phyloP scores from a whole-genome alignment of 2,113 vertebrate genomes.

The Marmota flaviventris region DNA sequence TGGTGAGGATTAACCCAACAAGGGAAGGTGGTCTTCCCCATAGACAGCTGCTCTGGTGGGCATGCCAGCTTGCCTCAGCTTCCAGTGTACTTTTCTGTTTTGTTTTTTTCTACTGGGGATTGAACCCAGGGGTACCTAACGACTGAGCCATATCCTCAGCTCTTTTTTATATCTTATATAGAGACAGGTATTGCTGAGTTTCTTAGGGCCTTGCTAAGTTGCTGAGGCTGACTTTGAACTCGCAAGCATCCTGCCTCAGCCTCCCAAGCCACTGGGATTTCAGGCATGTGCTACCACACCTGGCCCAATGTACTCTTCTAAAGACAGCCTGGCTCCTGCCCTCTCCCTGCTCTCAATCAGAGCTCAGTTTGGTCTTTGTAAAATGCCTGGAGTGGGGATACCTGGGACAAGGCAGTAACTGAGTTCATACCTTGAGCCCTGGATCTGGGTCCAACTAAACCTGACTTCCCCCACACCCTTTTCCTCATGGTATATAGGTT shows the following conservation, averaged over 20 bases:
- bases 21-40: not conserved
- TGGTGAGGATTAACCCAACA: not conserved
- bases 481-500: too few species aligned
- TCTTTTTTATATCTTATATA: too few species aligned
- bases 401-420: not conserved
- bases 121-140: too few species aligned
- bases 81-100: not conserved
- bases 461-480: not conserved
- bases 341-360: not conserved
- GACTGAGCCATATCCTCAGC: too few species aligned
- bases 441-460: not conserved
- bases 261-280: too few species aligned
- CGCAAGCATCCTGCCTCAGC: too few species aligned
- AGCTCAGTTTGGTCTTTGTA: not conserved
- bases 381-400: not conserved
- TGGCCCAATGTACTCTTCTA: too few species aligned
- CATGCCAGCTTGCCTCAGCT: not conserved
- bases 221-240: too few species aligned
- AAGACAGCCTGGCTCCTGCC: not conserved
- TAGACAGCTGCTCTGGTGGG: not conserved
- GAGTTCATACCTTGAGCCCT: not conserved
- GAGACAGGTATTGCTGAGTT: too few species aligned
- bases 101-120: too few species aligned
- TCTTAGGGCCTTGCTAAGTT: too few species aligned
- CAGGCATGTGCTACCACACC: too few species aligned